These are phyloP conservation scores for Ladona fulva DNA, from an alignment of 1,140 invertebrate genomes.

Conservation along the genomic window DNA sequence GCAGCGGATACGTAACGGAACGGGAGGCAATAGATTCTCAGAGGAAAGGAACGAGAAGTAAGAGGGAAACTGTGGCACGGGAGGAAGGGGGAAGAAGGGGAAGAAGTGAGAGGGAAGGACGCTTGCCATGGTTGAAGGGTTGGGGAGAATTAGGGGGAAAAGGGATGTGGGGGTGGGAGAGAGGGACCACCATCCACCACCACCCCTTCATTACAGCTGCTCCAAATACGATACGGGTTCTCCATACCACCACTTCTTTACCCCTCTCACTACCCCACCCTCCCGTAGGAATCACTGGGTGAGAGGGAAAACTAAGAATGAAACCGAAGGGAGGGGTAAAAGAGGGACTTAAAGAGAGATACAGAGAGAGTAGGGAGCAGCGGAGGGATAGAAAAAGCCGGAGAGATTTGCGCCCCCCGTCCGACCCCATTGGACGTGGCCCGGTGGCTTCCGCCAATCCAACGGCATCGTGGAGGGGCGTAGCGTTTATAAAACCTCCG, in stretches of 20 bases:
- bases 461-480: neutral
- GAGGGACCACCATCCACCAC: neutral
- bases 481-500: slow-evolving; percentile 5
- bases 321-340: neutral
- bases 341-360: neutral
- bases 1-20: neutral
- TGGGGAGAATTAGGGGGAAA: neutral
- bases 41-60: neutral
- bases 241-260: neutral
- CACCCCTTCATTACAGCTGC: neutral
- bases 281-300: neutral
- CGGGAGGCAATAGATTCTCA: neutral
- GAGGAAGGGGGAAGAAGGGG: neutral
- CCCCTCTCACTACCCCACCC: neutral
- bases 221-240: neutral
- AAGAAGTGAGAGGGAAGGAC: neutral
- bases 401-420: neutral
- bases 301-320: neutral
- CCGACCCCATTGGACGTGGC: neutral
- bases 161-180: neutral
- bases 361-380: neutral
- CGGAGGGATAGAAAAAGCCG: neutral
- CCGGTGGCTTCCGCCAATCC: neutral
- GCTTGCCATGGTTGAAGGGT: neutral
- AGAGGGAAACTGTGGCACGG: neutral